These are phyloP conservation scores for Rattus rattus DNA, from an alignment of 2,113 vertebrate genomes.

Conservation along the genomic window DNA sequence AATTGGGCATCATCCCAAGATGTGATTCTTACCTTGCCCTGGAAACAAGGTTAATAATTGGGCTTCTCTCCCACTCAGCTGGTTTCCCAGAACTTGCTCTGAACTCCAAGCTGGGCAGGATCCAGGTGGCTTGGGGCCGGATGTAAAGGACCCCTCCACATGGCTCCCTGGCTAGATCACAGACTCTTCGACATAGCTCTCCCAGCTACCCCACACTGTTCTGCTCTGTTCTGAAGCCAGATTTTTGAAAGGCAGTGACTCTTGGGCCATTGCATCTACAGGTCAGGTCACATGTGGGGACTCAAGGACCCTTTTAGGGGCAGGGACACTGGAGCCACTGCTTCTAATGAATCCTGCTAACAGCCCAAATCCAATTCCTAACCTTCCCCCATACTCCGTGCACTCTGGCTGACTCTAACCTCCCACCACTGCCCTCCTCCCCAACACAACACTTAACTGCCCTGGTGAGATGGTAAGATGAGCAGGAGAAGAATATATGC, in stretches of 20 bases:
- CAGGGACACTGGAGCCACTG: neutral
- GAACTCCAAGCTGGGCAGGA: neutral
- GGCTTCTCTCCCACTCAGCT: slow-evolving; percentile 12
- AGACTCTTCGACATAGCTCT: neutral
- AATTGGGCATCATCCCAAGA: neutral
- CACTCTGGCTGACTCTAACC: slow-evolving; percentile 26
- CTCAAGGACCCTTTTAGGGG: neutral
- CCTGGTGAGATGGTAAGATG: slow-evolving; percentile 27
- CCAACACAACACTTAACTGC: slow-evolving; percentile 47
- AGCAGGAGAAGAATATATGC: slow-evolving; percentile 75
- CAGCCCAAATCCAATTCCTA: neutral
- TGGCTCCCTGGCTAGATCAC: neutral
- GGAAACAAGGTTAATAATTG: slow-evolving; percentile 42
- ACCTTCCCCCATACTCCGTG: slow-evolving; percentile 35
- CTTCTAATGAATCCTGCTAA: neutral
- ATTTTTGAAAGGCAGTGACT: neutral
- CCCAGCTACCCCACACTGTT: neutral
- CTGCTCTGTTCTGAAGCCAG: neutral
- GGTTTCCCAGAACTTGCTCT: slow-evolving; percentile 7
- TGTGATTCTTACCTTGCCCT: slow-evolving; percentile 1
- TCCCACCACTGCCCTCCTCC: neutral
- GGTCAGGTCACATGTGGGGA: rapidly evolving
- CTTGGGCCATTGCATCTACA: neutral
- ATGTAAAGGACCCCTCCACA: slow-evolving; percentile 20
- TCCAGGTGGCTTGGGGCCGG: slow-evolving; percentile 53